Evolutionary conservation across 2,888 invertebrate genomes (phyloP), one percentile per base, ranked within the genome.

Genomic region (Sphecodes monilicornis): DNA sequence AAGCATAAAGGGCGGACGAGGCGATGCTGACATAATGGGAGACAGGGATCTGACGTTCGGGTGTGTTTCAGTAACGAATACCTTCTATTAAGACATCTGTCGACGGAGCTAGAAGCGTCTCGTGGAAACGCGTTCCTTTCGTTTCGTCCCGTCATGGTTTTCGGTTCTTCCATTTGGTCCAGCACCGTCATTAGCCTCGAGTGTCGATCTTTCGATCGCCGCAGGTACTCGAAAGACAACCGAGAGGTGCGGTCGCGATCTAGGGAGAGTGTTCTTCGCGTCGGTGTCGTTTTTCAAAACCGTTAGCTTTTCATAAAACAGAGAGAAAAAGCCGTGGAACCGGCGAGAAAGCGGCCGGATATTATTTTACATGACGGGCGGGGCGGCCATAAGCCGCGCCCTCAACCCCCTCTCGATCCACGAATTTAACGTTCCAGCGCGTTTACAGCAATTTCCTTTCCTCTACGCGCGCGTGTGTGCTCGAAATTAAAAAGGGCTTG

Each of bases 211-310:
- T 78, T 79, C 75, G 75, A 79, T 60, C 60, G 73, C 57, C 46
- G 50, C 84, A 82, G 82, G 84, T 85, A 88, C 76, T 90, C 89
- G 88, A 82, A 91, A 92, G 91, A 92, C 60, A 91, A 92, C 89
- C 84, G 91, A 93, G 92, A 93, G 93, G 86, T 50, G 78, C 88
- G 88, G 88, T 89, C 90, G 87, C 88, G 89, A 91, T 88, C 89
- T 84, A 73, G 80, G 78, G 46, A 85, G 89, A 84, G 88, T 72
- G 16, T 86, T 79, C 87, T 88, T 77, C 86, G 89, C 89, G 72
- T 84, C 86, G 89, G 91, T 92, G 90, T 92, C 91, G 90, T 91
- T 92, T 92, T 93, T 92, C 92, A 86, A 90, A 91, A 85, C 84
- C 87, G 79, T 82, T 85, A 82, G 84, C 80, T 88, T 88, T 86